These are phyloP conservation scores for Spermophilus dauricus DNA, from an alignment of 2,113 vertebrate genomes.

Conservation along the genomic window DNA sequence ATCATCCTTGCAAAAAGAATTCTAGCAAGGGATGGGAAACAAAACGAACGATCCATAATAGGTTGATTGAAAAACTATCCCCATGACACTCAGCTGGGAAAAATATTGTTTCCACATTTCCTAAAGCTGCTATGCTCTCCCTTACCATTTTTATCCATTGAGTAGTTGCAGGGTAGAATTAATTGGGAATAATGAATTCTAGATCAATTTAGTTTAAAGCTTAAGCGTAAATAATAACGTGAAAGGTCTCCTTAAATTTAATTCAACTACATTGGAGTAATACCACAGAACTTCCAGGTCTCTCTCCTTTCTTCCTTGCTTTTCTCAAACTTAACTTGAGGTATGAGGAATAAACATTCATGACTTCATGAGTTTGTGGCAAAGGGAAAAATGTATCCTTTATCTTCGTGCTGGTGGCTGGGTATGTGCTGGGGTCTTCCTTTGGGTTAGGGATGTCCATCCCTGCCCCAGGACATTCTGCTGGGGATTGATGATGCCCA, in stretches of 20 bases:
- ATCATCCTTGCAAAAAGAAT: neutral
- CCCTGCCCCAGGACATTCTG: neutral
- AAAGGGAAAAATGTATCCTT: neutral
- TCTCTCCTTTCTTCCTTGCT: neutral
- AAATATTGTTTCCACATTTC: neutral
- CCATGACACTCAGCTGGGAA: neutral
- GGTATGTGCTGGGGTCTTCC: neutral
- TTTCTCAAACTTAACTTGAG: neutral
- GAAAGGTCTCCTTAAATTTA: neutral
- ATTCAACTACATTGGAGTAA: neutral
- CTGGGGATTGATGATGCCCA: neutral
- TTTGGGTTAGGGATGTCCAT: neutral
- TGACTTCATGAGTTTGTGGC: neutral
- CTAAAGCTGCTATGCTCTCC: neutral
- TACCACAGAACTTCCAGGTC: neutral
- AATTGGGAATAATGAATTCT: neutral
- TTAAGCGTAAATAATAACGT: neutral
- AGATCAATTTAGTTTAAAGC: neutral
- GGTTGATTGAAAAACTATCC: neutral
- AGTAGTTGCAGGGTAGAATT: neutral
- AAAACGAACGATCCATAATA: neutral
- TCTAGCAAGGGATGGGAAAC: neutral
- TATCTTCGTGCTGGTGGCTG: neutral
- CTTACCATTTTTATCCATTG: neutral
- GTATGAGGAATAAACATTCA: neutral